A percentile compares a stretch with the other conserved stretches of the same genome.
Conservation (phyloP, 2,797 vertebrate species). For the Rhincodon typus region DNA sequence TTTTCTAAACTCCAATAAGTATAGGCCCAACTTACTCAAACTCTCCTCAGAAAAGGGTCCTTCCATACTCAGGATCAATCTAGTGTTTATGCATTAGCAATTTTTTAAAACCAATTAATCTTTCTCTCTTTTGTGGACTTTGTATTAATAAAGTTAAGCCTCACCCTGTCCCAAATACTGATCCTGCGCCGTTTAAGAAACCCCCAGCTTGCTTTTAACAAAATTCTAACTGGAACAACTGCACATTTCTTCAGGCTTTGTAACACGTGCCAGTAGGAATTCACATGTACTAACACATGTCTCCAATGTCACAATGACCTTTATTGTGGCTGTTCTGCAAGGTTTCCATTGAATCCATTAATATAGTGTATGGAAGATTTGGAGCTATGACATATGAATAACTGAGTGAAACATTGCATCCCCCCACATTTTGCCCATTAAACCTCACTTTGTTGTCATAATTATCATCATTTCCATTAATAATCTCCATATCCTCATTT, state of each 20-base stretch:
- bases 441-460: not conserved
- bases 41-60: no score
- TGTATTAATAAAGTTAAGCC: not conserved
- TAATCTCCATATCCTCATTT: not conserved
- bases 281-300: not conserved
- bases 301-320: not conserved
- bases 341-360: not conserved
- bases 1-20: no score
- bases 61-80: no score
- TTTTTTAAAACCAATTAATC: not conserved
- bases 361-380: not conserved
- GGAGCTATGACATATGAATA: not conserved
- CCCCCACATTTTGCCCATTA: not conserved
- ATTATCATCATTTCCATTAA: not conserved
- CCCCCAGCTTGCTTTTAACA: not conserved
- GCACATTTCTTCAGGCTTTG: not conserved
- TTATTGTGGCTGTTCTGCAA: not conserved
- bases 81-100: not conserved
- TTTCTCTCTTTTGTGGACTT: not conserved
- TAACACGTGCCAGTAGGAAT: not conserved
- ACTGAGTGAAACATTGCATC: not conserved
- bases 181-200: not conserved
- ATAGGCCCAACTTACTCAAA: no score
- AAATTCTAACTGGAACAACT: not conserved
- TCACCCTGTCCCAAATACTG: not conserved